Conservation (phyloP, 2,113 vertebrate genomes). For the Cricetomys ansorgei region DNA sequence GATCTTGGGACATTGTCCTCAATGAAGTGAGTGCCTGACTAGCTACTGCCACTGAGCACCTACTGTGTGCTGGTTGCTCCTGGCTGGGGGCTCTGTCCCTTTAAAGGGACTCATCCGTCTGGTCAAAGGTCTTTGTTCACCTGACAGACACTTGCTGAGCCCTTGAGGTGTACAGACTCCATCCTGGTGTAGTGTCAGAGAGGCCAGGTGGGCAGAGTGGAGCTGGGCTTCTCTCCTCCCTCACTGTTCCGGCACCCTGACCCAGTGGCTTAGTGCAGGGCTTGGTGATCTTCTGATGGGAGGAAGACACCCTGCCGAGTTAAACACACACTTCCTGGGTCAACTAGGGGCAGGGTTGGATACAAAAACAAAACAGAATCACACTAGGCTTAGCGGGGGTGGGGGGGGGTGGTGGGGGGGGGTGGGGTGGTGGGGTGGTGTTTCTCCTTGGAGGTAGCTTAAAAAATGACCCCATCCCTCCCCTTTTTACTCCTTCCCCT, state of each 20-base stretch:
- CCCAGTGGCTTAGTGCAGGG: background rate
- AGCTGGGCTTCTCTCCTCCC: background rate
- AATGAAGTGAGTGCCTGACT: background rate
- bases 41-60: background rate
- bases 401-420: too few species aligned
- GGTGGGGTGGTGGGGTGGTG: too few species aligned
- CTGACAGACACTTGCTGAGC: background rate
- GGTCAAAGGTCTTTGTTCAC: background rate
- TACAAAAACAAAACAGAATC: background rate
- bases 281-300: background rate
- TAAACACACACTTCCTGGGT: background rate
- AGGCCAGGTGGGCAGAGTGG: background rate
- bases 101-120: background rate
- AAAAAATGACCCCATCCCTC: background rate
- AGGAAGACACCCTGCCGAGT: background rate
- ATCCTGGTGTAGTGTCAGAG: background rate
- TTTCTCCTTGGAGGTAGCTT: background rate
- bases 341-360: accelerated
- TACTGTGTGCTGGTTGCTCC: background rate
- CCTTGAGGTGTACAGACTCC: background rate
- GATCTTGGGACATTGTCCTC: background rate
- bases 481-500: too few species aligned
- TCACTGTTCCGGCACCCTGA: background rate
- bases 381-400: background rate
- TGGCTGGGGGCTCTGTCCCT: background rate